Conservation (phyloP, 2,113 vertebrate species). For the Podarcis cretensis region DNA sequence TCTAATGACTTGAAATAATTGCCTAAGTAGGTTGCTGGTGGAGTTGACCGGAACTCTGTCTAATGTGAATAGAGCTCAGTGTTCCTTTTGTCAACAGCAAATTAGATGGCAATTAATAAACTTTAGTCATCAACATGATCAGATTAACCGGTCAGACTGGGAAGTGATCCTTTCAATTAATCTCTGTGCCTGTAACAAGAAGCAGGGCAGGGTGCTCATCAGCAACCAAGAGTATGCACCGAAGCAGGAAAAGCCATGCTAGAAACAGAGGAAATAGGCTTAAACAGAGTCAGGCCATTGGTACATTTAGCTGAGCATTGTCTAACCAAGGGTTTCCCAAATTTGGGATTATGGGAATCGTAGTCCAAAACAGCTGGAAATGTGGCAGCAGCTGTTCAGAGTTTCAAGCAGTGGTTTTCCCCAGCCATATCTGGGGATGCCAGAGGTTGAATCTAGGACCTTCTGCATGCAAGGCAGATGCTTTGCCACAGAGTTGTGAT, state of each 20-base stretch:
- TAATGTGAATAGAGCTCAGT: constrained; percentile 46
- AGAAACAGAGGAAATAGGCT: too few relatives aligned
- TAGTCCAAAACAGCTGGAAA: too few relatives aligned
- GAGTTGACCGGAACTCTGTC: constrained; percentile 42
- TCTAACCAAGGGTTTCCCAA: too few relatives aligned
- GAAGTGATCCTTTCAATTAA: constrained; percentile 56
- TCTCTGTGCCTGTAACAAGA: constrained; percentile 25
- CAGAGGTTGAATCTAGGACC: too few relatives aligned
- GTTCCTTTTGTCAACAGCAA: constrained; percentile 61
- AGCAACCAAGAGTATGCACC: not conserved
- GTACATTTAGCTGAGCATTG: too few relatives aligned
- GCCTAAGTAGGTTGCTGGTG: constrained; percentile 53
- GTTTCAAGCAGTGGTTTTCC: too few relatives aligned
- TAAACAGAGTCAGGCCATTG: too few relatives aligned
- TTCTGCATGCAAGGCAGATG: too few relatives aligned
- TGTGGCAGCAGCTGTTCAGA: too few relatives aligned
- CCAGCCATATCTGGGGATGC: too few relatives aligned
- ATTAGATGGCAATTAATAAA: constrained; percentile 68
- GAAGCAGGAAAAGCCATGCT: not conserved
- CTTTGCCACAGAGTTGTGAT: too few relatives aligned
- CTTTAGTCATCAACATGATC: constrained; percentile 62
- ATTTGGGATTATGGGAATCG: too few relatives aligned
- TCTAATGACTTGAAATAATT: constrained; percentile 65
- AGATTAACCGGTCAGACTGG: constrained; percentile 54
- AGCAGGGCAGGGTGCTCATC: not conserved